Conservation (phyloP, 2,113 vertebrate species). For the Ptilorrhoa leucosticta region DNA sequence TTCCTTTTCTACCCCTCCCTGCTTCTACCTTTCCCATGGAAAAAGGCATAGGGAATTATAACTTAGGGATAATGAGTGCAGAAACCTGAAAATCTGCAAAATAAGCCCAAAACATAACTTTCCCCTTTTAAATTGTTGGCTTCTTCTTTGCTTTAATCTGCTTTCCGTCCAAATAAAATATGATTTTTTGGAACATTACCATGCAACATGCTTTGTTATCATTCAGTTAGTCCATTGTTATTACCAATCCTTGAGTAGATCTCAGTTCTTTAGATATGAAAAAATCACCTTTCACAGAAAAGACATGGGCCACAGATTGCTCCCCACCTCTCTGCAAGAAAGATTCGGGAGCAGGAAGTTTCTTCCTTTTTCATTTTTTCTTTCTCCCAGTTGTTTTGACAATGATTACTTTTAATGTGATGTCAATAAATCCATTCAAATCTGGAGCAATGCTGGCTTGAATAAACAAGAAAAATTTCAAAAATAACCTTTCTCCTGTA, state of each 20-base stretch:
- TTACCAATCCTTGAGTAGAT: neutral
- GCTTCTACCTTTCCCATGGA: neutral
- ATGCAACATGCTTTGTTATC: neutral
- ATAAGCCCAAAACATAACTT: neutral
- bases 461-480: neutral
- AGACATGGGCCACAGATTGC: neutral
- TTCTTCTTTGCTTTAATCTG: neutral
- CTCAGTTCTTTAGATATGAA: neutral
- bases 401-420: neutral
- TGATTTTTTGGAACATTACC: neutral
- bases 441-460: neutral
- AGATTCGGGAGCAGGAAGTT: neutral
- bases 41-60: neutral
- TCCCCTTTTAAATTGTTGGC: neutral
- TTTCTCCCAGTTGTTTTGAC: neutral
- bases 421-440: neutral
- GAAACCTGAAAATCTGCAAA: neutral
- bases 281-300: neutral
- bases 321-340: neutral
- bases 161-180: neutral
- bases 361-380: neutral
- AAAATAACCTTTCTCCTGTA: neutral
- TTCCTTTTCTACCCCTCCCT: neutral
- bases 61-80: neutral
- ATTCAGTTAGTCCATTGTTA: neutral